Base-by-base conservation (phyloP, 1,140 invertebrate species). In the Ectropis grisescens region DNA sequence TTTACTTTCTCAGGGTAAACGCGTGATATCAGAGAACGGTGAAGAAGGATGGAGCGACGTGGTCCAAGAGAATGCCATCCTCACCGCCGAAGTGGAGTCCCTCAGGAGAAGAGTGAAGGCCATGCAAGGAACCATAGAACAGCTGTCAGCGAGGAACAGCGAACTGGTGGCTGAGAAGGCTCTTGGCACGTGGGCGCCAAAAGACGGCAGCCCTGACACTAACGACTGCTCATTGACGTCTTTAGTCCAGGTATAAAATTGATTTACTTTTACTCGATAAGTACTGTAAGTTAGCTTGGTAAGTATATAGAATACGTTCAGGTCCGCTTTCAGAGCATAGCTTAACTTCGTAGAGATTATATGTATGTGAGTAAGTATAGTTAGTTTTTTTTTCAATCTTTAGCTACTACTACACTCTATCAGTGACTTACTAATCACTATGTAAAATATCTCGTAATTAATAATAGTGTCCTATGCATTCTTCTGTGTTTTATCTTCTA, bases 31-130 rank as follows among this genome's bases (percentile, higher is more conserved):
- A 14, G 90, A 91, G 44, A 94, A 98, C 72, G 96, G 96, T 3
- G 87, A 87, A 27, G 91, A 94, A 57, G 86, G 87, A 13, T 87
- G 97, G 28, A 98, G 96, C 54, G 97, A 99, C 62, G 94, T 97
- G 70, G 97, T 93, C 62, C 91, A 96, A 61, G 98, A 99, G 80
- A 99, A 98, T 79, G 92, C 90, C n/a, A 92, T 98, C 87, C 83
- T 99, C 0, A 90, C 91, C 41, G 88, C 88, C 29, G 96, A 99
- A 78, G 88, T 94, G 16, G 91, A 94, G 56, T 92, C 94, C 53
- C 82, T 98, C 27, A 83, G 94, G 25, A 91, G 92, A 4, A 79
- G 96, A 41, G 88, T 98, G 0, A 98, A 98, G 82, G 94, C 95
- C 2, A 87, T 98, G 83, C 92, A 95, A 60, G 94, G 96, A 58